These are phyloP conservation scores for Hippasteria phrygiana DNA, from an alignment of 53 echinoderm and acorn worm genomes.

Conservation along the genomic window DNA sequence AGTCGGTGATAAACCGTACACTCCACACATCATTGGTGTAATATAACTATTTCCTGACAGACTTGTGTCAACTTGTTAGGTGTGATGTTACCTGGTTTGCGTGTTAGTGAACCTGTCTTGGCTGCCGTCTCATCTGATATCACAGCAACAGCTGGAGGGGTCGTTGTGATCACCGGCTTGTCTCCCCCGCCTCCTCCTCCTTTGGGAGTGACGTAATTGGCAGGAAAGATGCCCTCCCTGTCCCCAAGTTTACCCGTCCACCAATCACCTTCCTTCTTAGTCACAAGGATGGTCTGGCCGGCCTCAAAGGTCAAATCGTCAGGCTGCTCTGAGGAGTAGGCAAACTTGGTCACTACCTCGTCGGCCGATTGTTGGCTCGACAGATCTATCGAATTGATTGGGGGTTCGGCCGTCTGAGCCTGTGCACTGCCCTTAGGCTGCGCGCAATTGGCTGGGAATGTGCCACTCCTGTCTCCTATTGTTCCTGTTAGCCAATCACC, in stretches of 20 bases:
- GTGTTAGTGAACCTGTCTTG: conserved; percentile 69
- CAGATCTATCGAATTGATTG: conserved; percentile 13
- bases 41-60: neutral
- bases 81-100: conserved; percentile 63
- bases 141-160: conserved; percentile 32
- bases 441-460: conserved; percentile 93
- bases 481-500: conserved; percentile 97
- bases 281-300: conserved; percentile 71
- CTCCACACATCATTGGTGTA: too few species aligned
- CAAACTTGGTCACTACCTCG: conserved; percentile 27
- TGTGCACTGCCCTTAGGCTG: conserved; percentile 26
- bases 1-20: too few species aligned
- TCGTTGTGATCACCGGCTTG: neutral
- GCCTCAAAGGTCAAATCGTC: conserved; percentile 82
- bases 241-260: conserved; percentile 87
- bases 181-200: neutral
- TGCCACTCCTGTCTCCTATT: conserved; percentile 84
- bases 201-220: conserved; percentile 80
- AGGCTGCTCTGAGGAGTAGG: conserved; percentile 81
- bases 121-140: conserved; percentile 59
- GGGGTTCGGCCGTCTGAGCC: neutral
- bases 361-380: neutral
- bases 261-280: conserved; percentile 91
- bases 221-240: conserved; percentile 89
- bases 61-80: neutral